Evolutionary conservation across 2,113 vertebrate genomes (phyloP).

Genomic region (Vulpes vulpes): DNA sequence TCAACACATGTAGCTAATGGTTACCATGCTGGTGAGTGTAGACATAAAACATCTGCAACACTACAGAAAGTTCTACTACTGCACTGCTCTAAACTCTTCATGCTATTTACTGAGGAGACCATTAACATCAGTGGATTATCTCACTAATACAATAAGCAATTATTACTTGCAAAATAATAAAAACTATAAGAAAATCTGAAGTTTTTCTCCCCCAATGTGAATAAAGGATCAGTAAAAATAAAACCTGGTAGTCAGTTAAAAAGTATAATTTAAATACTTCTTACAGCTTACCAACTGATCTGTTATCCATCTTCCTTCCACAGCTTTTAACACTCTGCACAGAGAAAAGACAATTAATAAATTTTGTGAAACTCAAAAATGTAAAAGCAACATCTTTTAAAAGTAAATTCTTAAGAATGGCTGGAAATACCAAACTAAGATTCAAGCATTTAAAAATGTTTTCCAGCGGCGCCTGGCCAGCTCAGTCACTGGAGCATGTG

Average conservation of each 20-base stretch:
- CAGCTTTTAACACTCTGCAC: constrained; percentile 92
- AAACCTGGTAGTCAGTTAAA: neutral
- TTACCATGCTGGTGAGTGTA: fast-evolving
- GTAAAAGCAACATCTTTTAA: constrained; percentile 32
- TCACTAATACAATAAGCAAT: neutral
- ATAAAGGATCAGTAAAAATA: constrained; percentile 11
- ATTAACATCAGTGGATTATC: neutral
- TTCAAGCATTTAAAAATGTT: neutral
- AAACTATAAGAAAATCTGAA: neutral
- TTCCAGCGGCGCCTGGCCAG: neutral
- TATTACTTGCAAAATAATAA: neutral
- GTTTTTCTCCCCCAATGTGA: neutral
- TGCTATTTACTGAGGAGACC: neutral
- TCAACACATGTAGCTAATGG: neutral
- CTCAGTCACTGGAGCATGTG: neutral
- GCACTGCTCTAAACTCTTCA: neutral
- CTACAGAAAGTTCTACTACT: neutral
- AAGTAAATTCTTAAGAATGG: neutral
- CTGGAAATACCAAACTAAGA: neutral
- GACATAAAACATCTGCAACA: neutral
- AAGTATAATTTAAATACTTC: constrained; percentile 70
- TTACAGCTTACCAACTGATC: constrained; percentile 95
- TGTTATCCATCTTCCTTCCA: constrained; percentile 93
- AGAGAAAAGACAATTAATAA: constrained; percentile 38
- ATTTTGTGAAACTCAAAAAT: constrained; percentile 17